Percentiles rank a stretch among this genome's conserved stretches.
Conservation (phyloP, 2,797 vertebrate species). For the Lepus townsendii region DNA sequence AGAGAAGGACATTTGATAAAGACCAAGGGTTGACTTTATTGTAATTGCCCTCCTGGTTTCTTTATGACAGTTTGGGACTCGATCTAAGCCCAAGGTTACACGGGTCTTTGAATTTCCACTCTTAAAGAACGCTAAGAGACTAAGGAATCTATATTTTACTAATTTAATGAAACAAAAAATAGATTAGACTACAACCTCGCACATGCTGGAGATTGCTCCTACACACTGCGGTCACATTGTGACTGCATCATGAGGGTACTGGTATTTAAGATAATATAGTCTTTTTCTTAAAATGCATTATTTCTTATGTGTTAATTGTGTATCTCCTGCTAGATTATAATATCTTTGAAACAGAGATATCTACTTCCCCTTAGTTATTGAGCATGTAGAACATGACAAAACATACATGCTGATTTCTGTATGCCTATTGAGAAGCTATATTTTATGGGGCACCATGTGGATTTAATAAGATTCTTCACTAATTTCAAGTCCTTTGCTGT, state of each 20-base stretch:
- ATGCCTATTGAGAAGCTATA: not conserved
- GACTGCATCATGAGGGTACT: not conserved
- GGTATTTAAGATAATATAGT: not conserved
- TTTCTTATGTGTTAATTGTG: not conserved
- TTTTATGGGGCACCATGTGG: rapidly evolving
- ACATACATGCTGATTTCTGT: not conserved
- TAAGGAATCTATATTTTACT: not conserved
- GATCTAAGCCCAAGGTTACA: too few species aligned
- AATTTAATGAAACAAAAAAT: not conserved
- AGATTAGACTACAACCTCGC: too few species aligned
- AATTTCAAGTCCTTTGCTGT: not conserved
- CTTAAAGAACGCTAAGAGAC: not conserved
- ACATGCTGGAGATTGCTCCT: not conserved
- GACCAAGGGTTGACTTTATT: not conserved
- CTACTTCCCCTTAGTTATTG: not conserved
- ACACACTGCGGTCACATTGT: rapidly evolving
- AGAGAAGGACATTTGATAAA: not conserved
- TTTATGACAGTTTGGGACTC: too few species aligned
- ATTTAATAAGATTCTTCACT: too few species aligned
- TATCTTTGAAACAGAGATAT: not conserved
- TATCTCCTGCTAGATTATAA: not conserved
- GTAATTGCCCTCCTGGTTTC: not conserved
- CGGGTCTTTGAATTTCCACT: too few species aligned
- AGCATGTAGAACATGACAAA: not conserved
- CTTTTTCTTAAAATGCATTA: not conserved